phyloP scores from a whole-genome alignment of 2,888 invertebrate species.

The Apamea anceps region DNA sequence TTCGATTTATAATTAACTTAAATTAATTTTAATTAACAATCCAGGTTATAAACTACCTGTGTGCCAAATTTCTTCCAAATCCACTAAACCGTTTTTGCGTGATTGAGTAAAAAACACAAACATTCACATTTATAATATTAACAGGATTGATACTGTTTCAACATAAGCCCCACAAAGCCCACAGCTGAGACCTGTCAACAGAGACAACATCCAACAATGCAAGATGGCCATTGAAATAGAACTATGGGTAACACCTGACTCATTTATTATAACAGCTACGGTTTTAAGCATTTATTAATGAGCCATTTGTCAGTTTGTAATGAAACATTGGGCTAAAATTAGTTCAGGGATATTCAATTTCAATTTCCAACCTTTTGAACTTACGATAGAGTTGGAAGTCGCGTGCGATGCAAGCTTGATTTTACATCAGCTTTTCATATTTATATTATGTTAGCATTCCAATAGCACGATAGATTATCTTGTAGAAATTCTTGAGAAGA shows the following conservation, averaged over 20 bases:
- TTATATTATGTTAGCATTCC: conserved; percentile 55
- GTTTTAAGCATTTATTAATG: conserved; percentile 67
- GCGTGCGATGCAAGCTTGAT: conserved; percentile 16
- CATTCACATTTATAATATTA: background rate
- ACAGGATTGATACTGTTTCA: background rate
- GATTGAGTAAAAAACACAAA: background rate
- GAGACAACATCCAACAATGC: conserved; percentile 56
- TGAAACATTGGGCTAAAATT: conserved; percentile 60
- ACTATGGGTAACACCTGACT: conserved; percentile 58
- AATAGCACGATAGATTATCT: conserved; percentile 42
- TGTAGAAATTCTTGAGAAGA: conserved; percentile 49
- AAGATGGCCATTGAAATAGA: conserved; percentile 46
- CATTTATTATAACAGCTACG: conserved; percentile 67
- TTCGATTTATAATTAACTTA: background rate
- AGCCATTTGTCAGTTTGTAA: conserved; percentile 68
- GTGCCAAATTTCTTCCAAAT: background rate
- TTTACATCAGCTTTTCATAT: conserved; percentile 50
- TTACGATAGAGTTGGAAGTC: conserved; percentile 37
- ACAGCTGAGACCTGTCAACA: conserved; percentile 54
- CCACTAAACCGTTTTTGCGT: background rate
- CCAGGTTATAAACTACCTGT: background rate
- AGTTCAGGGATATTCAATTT: conserved; percentile 22
- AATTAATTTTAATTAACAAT: no score
- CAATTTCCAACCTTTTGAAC: conserved; percentile 40
- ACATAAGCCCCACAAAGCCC: conserved; percentile 11